A percentile compares a stretch with the other conserved stretches of the same genome.
phyloP scores from a whole-genome alignment of 2,113 vertebrate genomes.

The Sturnira hondurensis region DNA sequence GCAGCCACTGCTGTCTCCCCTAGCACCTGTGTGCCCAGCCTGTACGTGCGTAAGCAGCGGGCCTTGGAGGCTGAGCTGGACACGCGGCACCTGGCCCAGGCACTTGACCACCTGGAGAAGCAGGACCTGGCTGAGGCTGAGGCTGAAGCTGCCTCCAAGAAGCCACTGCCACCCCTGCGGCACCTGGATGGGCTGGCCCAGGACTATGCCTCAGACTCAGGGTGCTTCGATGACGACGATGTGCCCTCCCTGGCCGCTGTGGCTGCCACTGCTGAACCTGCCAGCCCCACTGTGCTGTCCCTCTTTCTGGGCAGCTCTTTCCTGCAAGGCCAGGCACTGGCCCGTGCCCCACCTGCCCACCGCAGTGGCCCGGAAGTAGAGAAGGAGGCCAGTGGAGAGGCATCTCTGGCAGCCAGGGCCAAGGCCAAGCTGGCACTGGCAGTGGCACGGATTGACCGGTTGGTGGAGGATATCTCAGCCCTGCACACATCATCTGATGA shows the following conservation, averaged over 20 bases:
- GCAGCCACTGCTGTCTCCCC: constrained; percentile 88
- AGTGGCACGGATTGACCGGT: constrained; percentile 93
- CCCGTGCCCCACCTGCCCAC: constrained; percentile 71
- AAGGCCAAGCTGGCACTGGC: constrained; percentile 93
- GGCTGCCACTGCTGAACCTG: constrained; percentile 80
- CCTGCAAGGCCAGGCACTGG: constrained; percentile 88
- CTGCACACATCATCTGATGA: constrained; percentile 96
- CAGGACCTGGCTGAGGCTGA: constrained; percentile 86
- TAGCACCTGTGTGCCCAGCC: constrained; percentile 92
- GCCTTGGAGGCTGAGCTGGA: constrained; percentile 96
- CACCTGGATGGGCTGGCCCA: constrained; percentile 94
- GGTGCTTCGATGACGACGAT: constrained; percentile 96
- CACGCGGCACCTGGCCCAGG: constrained; percentile 91
- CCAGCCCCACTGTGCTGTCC: constrained; percentile 89
- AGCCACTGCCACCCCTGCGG: constrained; percentile 80
- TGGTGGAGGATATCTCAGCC: constrained; percentile 94
- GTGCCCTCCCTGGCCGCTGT: constrained; percentile 89
- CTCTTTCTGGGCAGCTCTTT: constrained; percentile 93
- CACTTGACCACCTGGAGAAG: constrained; percentile 93
- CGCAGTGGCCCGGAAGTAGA: constrained; percentile 69
- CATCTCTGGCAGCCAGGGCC: constrained; percentile 87
- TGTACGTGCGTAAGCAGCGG: constrained; percentile 97
- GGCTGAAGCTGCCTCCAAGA: constrained; percentile 85
- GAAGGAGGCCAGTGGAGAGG: constrained; percentile 82
- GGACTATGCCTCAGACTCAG: constrained; percentile 96